phyloP scores from a whole-genome alignment of 92 coral and sea anemone species.

The Heteractis magnifica region DNA sequence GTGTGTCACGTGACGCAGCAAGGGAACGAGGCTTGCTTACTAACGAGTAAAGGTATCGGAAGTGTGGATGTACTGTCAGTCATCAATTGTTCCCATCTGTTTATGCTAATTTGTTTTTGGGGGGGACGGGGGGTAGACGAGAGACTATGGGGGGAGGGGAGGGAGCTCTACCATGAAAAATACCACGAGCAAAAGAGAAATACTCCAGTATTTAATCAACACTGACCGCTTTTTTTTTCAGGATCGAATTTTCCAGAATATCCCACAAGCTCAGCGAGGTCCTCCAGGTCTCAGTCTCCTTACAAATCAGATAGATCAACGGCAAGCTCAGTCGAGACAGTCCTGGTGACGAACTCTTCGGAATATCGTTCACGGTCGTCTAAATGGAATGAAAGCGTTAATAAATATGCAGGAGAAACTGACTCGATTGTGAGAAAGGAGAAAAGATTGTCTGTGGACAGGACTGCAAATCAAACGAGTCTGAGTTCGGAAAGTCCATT shows the following conservation, averaged over 20 bases:
- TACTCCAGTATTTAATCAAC: background rate
- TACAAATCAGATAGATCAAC: constrained; percentile 54
- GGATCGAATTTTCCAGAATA: constrained; percentile 5
- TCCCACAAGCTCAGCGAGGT: constrained; percentile 34
- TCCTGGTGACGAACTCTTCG: constrained; percentile 12
- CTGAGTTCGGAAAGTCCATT: constrained; percentile 57
- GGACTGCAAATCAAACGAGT: background rate
- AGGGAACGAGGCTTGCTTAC: background rate
- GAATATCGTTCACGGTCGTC: background rate
- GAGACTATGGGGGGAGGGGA: too few relatives aligned
- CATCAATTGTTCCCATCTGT: too few relatives aligned
- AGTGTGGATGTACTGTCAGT: background rate
- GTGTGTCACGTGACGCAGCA: background rate
- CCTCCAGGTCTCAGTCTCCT: constrained; percentile 73
- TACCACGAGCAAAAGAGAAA: too few relatives aligned
- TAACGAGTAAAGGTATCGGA: background rate
- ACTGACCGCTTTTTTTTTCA: background rate
- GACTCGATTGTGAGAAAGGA: background rate
- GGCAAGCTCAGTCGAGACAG: constrained; percentile 46
- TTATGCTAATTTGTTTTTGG: too few relatives aligned
- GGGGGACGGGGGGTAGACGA: too few relatives aligned
- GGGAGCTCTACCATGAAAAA: too few relatives aligned
- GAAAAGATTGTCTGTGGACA: background rate
- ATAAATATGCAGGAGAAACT: background rate
- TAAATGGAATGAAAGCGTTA: background rate